phyloP scores from a whole-genome alignment of 1,140 invertebrate genomes.

The Philotrypesis tridentata region DNA sequence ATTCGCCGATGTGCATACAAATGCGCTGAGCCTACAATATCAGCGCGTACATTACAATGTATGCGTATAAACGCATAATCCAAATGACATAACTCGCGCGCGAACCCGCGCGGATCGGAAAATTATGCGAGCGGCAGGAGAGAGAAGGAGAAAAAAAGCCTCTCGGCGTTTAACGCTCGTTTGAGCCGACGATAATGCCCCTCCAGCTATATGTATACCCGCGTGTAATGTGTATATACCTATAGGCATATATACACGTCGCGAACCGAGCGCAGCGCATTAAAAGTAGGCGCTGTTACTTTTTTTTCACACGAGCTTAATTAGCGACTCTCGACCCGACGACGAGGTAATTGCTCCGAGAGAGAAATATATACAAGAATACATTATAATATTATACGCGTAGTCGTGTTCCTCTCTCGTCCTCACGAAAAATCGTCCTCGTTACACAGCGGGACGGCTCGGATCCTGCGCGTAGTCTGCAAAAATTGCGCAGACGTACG shows the following conservation, averaged over 20 bases:
- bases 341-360: slow-evolving; percentile 57
- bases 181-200: background rate
- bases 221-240: too few species aligned
- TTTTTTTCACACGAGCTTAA: slow-evolving; percentile 62
- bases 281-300: slow-evolving; percentile 9
- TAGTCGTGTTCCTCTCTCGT: slow-evolving; percentile 38
- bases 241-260: too few species aligned
- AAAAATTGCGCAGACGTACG: too few species aligned
- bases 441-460: too few species aligned
- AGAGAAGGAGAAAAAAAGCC: too few species aligned
- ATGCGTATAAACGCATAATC: background rate
- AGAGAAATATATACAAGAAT: slow-evolving; percentile 48
- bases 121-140: slow-evolving; percentile 30
- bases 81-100: slow-evolving; percentile 10
- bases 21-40: too few species aligned
- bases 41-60: background rate
- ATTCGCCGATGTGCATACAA: too few species aligned
- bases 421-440: background rate
- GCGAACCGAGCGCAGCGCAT: slow-evolving; percentile 14
- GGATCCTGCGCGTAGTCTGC: too few species aligned
- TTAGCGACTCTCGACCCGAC: slow-evolving; percentile 61
- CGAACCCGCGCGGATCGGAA: background rate
- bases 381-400: too few species aligned
- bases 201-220: background rate
- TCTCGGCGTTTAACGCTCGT: slow-evolving; percentile 32